phyloP scores from a whole-genome alignment of 2,113 vertebrate species.

The Dromas ardeola region DNA sequence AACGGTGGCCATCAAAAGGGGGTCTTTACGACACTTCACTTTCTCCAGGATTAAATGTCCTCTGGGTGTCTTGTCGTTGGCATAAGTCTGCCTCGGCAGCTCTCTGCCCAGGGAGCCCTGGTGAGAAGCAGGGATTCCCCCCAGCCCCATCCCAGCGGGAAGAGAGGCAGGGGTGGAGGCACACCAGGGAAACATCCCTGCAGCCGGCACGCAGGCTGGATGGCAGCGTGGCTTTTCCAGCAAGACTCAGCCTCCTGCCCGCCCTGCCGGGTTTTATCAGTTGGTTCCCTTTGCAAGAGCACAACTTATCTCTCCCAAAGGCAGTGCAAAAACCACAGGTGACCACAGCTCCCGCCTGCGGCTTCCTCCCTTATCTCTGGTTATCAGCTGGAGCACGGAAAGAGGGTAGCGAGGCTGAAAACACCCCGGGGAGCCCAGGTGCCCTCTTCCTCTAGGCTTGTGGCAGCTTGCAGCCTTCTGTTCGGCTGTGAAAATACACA shows the following conservation, averaged over 20 bases:
- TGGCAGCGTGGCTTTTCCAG: background rate
- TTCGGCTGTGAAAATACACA: background rate
- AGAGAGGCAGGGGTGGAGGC: background rate
- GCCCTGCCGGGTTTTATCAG: background rate
- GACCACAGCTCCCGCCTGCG: background rate
- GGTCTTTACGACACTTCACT: background rate
- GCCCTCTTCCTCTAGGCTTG: background rate
- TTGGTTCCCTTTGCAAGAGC: background rate
- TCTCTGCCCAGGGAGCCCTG: background rate
- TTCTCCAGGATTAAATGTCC: background rate
- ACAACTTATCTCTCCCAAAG: background rate
- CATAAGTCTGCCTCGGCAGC: background rate
- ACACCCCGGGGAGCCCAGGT: background rate
- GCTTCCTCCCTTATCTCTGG: background rate
- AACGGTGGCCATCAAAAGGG: background rate
- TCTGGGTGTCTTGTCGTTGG: background rate
- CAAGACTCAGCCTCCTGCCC: background rate
- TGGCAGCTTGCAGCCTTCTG: background rate
- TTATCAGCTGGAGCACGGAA: background rate
- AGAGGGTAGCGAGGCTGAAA: background rate
- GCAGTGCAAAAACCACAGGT: background rate
- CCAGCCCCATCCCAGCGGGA: background rate
- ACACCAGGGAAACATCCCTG: fast-evolving
- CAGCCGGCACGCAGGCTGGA: fast-evolving
- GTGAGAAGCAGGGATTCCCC: background rate